phyloP scores from a whole-genome alignment of 2,888 invertebrate species.

The Agrotis ipsilon region DNA sequence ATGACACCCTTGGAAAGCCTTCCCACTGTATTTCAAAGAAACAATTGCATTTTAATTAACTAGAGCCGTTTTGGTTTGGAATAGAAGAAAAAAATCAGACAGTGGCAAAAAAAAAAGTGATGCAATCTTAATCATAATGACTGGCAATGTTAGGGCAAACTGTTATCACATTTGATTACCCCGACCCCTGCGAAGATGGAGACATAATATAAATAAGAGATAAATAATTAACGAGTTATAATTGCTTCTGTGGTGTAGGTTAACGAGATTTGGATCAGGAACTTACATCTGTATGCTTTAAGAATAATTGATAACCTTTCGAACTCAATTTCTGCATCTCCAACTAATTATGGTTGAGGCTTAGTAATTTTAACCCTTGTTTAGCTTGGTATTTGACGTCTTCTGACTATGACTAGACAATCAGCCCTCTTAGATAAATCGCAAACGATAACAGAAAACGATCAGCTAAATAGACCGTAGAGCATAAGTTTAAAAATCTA shows the following conservation, averaged over 20 bases:
- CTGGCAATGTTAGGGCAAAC: neutral
- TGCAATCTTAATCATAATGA: too few species aligned
- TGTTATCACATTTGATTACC: slow-evolving; percentile 21
- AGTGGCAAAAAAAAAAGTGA: too few species aligned
- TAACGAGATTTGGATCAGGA: slow-evolving; percentile 10
- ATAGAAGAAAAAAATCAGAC: too few species aligned
- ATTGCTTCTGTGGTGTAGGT: neutral
- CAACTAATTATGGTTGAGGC: neutral
- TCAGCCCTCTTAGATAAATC: too few species aligned
- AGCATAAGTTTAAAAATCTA: too few species aligned
- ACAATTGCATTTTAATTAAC: too few species aligned
- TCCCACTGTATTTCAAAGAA: neutral
- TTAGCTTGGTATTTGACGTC: neutral
- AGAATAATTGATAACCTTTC: slow-evolving; percentile 5
- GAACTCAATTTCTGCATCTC: neutral
- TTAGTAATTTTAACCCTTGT: too few species aligned
- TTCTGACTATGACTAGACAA: neutral
- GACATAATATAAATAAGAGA: neutral
- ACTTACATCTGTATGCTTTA: neutral
- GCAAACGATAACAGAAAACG: too few species aligned
- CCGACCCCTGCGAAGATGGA: slow-evolving; percentile 32
- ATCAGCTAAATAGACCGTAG: too few species aligned
- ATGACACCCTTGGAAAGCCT: neutral
- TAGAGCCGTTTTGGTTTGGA: too few species aligned
- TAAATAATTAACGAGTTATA: slow-evolving; percentile 10